A percentile compares a stretch with the other conserved stretches of the same genome.
phyloP scores from a whole-genome alignment of 2,888 invertebrate species.

The Tipula helvola region DNA sequence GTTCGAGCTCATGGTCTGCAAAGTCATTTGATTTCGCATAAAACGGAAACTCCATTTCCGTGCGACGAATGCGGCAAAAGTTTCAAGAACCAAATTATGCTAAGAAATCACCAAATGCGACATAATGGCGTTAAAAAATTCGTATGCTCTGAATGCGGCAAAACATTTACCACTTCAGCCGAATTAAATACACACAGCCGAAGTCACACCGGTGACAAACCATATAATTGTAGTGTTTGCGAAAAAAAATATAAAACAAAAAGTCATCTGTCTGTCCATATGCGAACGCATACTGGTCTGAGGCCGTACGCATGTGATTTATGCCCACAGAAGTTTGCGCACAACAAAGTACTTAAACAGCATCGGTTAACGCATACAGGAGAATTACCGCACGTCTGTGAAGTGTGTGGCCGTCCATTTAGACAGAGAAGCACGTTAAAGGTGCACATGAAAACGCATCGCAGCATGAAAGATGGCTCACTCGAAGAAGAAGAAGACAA shows the following conservation, averaged over 20 bases:
- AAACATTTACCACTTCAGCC: conserved; percentile 15
- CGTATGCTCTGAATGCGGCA: conserved; percentile 15
- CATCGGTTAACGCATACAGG: conserved; percentile 17
- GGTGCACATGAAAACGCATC: conserved; percentile 15
- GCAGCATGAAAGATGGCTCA: neutral
- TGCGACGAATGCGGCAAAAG: conserved; percentile 15
- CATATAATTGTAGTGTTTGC: conserved; percentile 15
- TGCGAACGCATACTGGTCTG: conserved; percentile 15
- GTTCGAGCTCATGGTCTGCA: conserved; percentile 16
- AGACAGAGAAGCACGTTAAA: conserved; percentile 16
- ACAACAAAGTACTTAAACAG: conserved; percentile 16
- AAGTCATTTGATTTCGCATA: conserved; percentile 16
- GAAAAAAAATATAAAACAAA: conserved; percentile 16
- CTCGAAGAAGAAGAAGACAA: neutral
- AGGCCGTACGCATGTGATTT: conserved; percentile 17
- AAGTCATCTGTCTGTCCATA: conserved; percentile 16
- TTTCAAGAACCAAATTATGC: conserved; percentile 16
- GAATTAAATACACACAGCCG: conserved; percentile 15
- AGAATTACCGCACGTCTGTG: conserved; percentile 15
- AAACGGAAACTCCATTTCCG: conserved; percentile 15
- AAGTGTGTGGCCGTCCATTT: conserved; percentile 15
- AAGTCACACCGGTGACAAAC: conserved; percentile 15
- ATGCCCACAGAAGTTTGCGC: conserved; percentile 16
- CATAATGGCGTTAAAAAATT: conserved; percentile 16
- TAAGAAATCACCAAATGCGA: conserved; percentile 16